Base-by-base conservation (phyloP, 2,888 invertebrate genomes). In the Platycheirus rosarum region DNA sequence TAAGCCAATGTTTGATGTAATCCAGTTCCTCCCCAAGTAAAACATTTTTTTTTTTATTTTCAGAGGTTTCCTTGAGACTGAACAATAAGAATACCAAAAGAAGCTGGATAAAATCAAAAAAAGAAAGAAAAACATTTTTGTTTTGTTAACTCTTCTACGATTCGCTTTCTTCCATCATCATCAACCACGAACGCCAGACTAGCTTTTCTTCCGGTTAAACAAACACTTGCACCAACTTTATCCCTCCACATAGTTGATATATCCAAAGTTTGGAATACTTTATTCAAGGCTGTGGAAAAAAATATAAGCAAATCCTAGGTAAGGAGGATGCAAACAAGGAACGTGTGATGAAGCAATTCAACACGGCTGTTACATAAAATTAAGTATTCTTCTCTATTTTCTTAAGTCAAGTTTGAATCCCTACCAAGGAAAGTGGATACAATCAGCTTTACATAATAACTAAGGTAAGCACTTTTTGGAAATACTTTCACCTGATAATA, bases 281-380 rank as follows among this genome's bases (percentile, higher is more conserved):
- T n/a, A n/a, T n/a, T n/a, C n/a, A n/a, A n/a, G n/a, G n/a, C n/a
- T n/a, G n/a, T n/a, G n/a, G n/a, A n/a, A n/a, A n/a, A n/a, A n/a
- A n/a, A n/a, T n/a, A n/a, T n/a, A n/a, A n/a, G 46, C 48, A 63
- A 70, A 84, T 63, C 76, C 48, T 37, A 48, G 44, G 3, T 4
- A 6, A 23, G 8, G 29, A 71, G 76, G 69, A 84, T 85, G 63
- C 74, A 78, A 62, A 66, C 84, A 84, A 76, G 74, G 66, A 60
- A 85, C 85, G 85, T 85, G 84, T 77, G 80, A 84, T 74, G 71
- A 70, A 84, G 76, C 84, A 65, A 85, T 85, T 84, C 77, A 71
- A 77, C 75, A 75, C 85, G 48, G 84, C 84, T 86, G 85, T 85
- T 86, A 71, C 85, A 84, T 73, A 85, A 84, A 85, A 44, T 85